Conservation (phyloP, 2,797 vertebrate genomes). For the Anguilla marmorata region DNA sequence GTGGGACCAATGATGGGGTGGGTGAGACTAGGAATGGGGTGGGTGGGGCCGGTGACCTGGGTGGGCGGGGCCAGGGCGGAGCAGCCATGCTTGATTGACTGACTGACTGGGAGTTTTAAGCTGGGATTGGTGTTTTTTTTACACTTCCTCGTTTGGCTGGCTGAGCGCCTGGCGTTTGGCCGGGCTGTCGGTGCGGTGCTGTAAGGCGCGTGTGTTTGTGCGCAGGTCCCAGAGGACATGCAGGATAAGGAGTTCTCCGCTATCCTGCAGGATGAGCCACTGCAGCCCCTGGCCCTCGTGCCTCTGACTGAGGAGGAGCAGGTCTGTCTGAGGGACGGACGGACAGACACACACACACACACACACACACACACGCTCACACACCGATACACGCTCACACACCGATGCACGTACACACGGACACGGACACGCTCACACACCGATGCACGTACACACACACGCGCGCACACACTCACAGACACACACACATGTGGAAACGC, state of each 20-base stretch:
- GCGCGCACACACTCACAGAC: background rate
- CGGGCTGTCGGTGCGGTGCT: background rate
- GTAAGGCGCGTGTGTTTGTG: background rate
- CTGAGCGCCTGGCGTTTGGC: background rate
- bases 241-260: constrained; percentile 91
- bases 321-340: constrained; percentile 61
- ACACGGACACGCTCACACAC: no score
- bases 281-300: constrained; percentile 86
- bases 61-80: no score
- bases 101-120: background rate
- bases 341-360: background rate
- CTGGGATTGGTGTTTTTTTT: background rate
- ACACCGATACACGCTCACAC: background rate
- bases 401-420: background rate
- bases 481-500: background rate
- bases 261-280: constrained; percentile 88
- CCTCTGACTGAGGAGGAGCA: constrained; percentile 93
- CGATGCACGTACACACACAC: no score
- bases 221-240: constrained; percentile 88
- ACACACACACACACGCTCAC: background rate
- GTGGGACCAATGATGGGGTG: no score
- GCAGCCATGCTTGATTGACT: no score
- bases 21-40: no score
- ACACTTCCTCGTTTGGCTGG: background rate
- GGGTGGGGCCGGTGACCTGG: no score